These are phyloP conservation scores for Micrasema longulum DNA, from an alignment of 1,140 invertebrate species.

Conservation along the genomic window DNA sequence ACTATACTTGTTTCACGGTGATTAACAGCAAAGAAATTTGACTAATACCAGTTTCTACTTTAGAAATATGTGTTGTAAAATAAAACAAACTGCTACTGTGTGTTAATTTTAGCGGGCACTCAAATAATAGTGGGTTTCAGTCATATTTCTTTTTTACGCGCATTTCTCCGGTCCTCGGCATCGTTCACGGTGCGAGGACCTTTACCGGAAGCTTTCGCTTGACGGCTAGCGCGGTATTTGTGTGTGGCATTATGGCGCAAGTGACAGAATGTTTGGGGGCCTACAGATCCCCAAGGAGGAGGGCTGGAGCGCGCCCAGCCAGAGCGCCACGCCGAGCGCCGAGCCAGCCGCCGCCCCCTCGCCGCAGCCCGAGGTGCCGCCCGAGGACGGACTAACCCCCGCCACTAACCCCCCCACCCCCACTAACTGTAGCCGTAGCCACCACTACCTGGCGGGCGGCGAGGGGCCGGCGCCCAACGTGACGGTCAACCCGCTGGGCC, in stretches of 20 bases:
- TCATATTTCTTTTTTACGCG: conserved; percentile 37
- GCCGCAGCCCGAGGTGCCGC: conserved; percentile 56
- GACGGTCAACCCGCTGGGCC: conserved; percentile 69
- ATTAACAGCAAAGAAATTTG: conserved; percentile 49
- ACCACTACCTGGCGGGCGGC: conserved; percentile 41
- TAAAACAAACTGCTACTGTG: conserved; percentile 39
- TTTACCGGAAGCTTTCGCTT: conserved; percentile 47
- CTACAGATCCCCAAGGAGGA: conserved; percentile 74
- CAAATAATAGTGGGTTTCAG: conserved; percentile 37
- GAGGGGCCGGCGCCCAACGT: conserved; percentile 69
- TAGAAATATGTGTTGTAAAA: conserved; percentile 46
- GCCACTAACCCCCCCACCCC: conserved; percentile 57
- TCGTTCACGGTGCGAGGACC: conserved; percentile 1
- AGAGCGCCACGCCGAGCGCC: too few species aligned
- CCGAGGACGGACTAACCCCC: conserved; percentile 53
- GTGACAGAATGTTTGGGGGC: conserved; percentile 56
- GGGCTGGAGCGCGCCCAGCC: conserved; percentile 10
- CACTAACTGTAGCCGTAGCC: conserved; percentile 57
- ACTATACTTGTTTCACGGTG: conserved; percentile 37
- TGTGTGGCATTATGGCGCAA: conserved; percentile 5
- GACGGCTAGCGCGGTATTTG: conserved; percentile 28
- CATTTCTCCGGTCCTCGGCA: conserved; percentile 15
- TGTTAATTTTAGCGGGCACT: conserved; percentile 46
- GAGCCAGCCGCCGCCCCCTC: conserved; percentile 57
- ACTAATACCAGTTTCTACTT: conserved; percentile 46